Base-by-base conservation (phyloP, 2,888 invertebrate genomes). In the Platycheirus rosarum region DNA sequence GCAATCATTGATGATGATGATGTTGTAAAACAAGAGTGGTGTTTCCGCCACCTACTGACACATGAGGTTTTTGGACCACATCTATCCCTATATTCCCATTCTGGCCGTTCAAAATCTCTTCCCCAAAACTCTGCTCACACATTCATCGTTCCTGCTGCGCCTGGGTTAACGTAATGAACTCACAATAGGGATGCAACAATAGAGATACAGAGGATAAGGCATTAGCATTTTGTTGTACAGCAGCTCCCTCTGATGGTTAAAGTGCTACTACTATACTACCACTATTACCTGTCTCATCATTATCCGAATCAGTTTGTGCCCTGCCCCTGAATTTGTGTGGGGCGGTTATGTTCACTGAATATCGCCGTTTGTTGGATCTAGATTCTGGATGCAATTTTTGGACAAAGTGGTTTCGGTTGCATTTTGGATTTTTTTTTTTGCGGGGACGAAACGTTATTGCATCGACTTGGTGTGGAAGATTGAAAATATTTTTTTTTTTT, bases 21-120 rank as follows among this genome's bases (percentile, higher is more conserved):
- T 63, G 76, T 63, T 82, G 82, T 82, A 74, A 75, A 82, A 82
- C 82, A 82, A 68, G 82, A 73, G 55, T 69, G 44, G 37, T 49
- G 62, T 57, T 66, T 75, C 80, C 48, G 76, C 75, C 65, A 62
- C 68, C 69, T 40, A n/a, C 35, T 26, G 18, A 55, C 35, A 74
- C 63, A 68, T 48, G 48, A 14, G 35, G 20, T 11, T 46, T 13
- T 44, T 13, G 35, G 46, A 48, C 63, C 44, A 42, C 37, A 68
- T 73, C 14, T 68, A 44, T 29, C 44, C 20, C 13, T 35, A n/a
- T 55, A 20, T 37, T 7, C 9, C 57, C 18, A 44, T 8, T 20
- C 18, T 26, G 51, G 53, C 20, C 18, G 37, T 23, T 23, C 42
- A n/a, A 14, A 49, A 8, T n/a, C 37, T 14, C 35, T 42, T 26